phyloP scores from a whole-genome alignment of 2,797 vertebrate genomes.

The Halcyon badia region DNA sequence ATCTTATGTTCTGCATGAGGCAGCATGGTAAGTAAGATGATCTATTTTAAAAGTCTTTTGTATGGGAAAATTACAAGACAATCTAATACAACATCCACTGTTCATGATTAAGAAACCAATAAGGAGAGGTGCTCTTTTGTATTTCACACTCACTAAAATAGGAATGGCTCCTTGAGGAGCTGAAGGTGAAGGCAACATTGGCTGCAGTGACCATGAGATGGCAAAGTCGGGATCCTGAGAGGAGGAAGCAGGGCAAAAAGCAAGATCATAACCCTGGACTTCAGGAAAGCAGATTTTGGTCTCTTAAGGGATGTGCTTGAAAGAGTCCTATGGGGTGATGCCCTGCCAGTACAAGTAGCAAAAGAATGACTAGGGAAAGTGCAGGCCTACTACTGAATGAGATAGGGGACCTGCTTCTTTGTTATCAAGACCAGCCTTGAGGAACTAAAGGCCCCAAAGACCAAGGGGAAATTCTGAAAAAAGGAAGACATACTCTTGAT shows the following conservation, averaged over 20 bases:
- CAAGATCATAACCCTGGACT: not conserved
- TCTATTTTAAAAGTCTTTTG: not conserved
- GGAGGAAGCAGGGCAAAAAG: not conserved
- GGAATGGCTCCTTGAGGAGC: fast-evolving
- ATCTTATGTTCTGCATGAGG: not conserved
- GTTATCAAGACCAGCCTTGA: too few species aligned
- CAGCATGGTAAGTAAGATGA: not conserved
- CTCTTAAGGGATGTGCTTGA: not conserved
- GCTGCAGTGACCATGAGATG: not conserved
- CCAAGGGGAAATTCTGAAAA: not conserved
- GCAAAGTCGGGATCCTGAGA: not conserved
- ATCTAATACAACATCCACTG: not conserved
- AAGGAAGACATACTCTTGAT: not conserved
- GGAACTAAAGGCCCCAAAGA: not conserved
- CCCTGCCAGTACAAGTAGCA: fast-evolving
- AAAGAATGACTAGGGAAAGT: not conserved
- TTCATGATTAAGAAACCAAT: not conserved
- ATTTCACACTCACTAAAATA: not conserved
- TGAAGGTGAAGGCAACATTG: not conserved
- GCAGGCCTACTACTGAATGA: too few species aligned
- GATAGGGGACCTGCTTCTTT: too few species aligned
- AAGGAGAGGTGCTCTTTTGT: not conserved
- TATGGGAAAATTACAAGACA: not conserved
- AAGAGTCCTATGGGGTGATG: not conserved
- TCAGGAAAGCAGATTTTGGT: not conserved